phyloP scores from a whole-genome alignment of 2,797 vertebrate genomes.

The Esox masquinongy region DNA sequence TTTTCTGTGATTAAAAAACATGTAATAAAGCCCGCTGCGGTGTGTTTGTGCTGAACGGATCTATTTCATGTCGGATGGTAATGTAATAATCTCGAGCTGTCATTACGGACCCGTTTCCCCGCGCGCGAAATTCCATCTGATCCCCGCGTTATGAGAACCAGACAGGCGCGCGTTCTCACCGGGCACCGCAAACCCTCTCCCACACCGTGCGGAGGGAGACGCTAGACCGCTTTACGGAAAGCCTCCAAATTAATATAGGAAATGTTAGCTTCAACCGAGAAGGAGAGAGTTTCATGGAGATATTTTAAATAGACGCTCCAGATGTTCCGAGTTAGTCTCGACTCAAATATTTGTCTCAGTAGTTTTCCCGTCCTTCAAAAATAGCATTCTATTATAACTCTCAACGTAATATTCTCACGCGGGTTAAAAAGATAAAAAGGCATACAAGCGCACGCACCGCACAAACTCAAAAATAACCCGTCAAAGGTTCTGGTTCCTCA shows the following conservation, averaged over 20 bases:
- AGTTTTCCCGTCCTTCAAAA: constrained; percentile 47
- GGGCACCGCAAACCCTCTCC: constrained; percentile 47
- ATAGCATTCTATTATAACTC: constrained; percentile 45
- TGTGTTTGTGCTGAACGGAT: constrained; percentile 82
- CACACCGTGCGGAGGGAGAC: constrained; percentile 55
- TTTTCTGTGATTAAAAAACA: constrained; percentile 79
- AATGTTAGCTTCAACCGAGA: constrained; percentile 73
- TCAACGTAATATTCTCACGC: background rate
- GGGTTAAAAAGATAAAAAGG: constrained; percentile 40
- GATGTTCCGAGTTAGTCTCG: constrained; percentile 67
- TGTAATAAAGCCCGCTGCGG: constrained; percentile 75
- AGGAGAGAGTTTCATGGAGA: constrained; percentile 53
- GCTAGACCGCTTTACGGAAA: constrained; percentile 64
- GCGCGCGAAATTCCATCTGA: constrained; percentile 70
- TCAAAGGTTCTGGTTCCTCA: constrained; percentile 30
- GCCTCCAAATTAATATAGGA: constrained; percentile 73
- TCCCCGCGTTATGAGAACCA: constrained; percentile 77
- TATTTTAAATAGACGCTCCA: constrained; percentile 59
- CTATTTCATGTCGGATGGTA: constrained; percentile 80
- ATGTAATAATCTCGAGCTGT: constrained; percentile 83
- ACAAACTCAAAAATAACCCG: constrained; percentile 24
- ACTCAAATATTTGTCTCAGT: constrained; percentile 71
- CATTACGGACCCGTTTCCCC: constrained; percentile 71
- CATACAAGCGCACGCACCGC: constrained; percentile 13
- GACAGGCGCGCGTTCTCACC: constrained; percentile 62